Evolutionary conservation across 2,113 vertebrate species (phyloP).

Genomic region (Dasyornis broadbenti): DNA sequence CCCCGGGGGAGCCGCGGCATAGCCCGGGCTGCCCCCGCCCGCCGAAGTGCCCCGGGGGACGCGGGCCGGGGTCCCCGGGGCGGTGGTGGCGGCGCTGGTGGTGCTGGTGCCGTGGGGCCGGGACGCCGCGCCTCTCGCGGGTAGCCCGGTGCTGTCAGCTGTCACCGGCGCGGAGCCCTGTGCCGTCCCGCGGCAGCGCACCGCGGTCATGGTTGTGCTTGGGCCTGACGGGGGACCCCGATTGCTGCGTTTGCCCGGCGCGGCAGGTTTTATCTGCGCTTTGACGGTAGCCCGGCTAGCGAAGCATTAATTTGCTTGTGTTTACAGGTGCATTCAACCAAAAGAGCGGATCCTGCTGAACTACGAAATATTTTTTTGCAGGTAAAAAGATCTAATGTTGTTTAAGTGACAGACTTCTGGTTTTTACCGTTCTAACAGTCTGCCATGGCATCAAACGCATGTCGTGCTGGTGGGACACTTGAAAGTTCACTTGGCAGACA

Average conservation of each 20-base stretch:
- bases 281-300: not conserved
- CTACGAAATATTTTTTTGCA: constrained; percentile 88
- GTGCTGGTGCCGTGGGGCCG: not conserved
- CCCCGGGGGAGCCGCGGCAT: not conserved
- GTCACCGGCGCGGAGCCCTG: not conserved
- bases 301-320: constrained; percentile 3
- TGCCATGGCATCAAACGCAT: fast-evolving
- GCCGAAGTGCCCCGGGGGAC: not conserved
- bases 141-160: constrained; percentile 5
- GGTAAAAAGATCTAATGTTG: constrained; percentile 72
- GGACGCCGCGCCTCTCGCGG: not conserved
- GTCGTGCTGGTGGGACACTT: not conserved
- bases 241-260: not conserved
- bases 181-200: not conserved
- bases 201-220: not conserved
- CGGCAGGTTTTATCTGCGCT: not conserved
- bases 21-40: not conserved
- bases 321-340: constrained; percentile 84
- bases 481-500: not conserved
- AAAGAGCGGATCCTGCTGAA: constrained; percentile 87
- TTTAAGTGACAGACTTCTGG: not conserved
- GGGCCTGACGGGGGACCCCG: not conserved
- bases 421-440: not conserved
- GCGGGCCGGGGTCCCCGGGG: not conserved
- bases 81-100: fast-evolving